These are phyloP conservation scores for Xenentodon cancila DNA, from an alignment of 2,797 vertebrate species.

Conservation along the genomic window DNA sequence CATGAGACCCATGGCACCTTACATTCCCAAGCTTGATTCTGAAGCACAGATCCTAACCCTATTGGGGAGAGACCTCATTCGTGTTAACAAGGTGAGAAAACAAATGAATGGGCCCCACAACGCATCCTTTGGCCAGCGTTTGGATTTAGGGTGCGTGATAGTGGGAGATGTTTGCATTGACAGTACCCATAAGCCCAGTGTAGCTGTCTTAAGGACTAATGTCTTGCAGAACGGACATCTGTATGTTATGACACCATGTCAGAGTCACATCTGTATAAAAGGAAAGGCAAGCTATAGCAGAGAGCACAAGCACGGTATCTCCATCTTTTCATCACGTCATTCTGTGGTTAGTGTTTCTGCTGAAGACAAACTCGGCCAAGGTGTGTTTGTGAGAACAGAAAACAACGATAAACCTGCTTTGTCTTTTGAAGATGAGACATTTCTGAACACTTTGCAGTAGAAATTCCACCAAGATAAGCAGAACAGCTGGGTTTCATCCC, in stretches of 20 bases:
- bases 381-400: conserved; percentile 15
- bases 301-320: background rate
- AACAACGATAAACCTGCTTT: conserved; percentile 22
- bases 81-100: conserved; percentile 35
- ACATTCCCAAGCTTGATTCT: conserved; percentile 34
- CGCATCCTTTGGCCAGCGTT: conserved; percentile 26
- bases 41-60: conserved; percentile 37
- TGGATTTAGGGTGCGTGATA: conserved; percentile 29
- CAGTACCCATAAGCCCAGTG: conserved; percentile 24
- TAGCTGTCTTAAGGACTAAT: conserved; percentile 13
- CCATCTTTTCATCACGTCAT: background rate
- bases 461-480: conserved; percentile 15
- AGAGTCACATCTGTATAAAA: background rate
- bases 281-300: background rate
- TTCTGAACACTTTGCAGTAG: conserved; percentile 23
- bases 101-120: conserved; percentile 19
- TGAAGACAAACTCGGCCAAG: conserved; percentile 9
- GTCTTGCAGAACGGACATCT: conserved; percentile 22
- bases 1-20: conserved; percentile 4
- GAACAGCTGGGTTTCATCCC: conserved; percentile 23
- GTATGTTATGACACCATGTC: conserved; percentile 4
- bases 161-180: conserved; percentile 19
- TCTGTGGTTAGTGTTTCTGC: background rate
- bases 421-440: conserved; percentile 34
- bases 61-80: conserved; percentile 44